A percentile compares a stretch with the other conserved stretches of the same genome.
phyloP scores from a whole-genome alignment of 2,113 vertebrate species.

The Sminthopsis crassicaudata region DNA sequence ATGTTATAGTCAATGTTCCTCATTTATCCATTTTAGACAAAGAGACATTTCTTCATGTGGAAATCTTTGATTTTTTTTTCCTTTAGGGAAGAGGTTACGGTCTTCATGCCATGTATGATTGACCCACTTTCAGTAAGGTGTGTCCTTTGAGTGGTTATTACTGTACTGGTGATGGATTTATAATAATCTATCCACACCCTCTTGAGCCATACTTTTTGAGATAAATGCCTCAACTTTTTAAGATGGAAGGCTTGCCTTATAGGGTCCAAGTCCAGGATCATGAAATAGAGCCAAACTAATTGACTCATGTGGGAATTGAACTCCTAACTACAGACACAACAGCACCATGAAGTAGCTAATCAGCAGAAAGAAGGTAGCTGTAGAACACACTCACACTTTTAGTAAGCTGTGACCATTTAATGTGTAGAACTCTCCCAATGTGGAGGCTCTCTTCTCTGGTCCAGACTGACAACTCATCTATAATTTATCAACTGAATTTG shows the following conservation, averaged over 20 bases:
- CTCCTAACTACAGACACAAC: neutral
- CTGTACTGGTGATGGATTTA: neutral
- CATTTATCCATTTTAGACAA: conserved; percentile 24
- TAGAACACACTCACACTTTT: neutral
- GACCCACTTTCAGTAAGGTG: neutral
- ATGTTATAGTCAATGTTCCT: conserved; percentile 6
- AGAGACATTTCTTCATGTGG: conserved; percentile 31
- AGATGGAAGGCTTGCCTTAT: neutral
- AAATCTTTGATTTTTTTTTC: neutral
- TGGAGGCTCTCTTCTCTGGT: neutral
- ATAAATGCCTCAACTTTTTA: neutral
- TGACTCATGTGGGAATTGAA: conserved; percentile 2
- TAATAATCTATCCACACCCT: neutral
- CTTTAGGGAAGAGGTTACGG: neutral
- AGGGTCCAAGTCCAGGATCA: neutral
- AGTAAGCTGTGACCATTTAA: neutral
- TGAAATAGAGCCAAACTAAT: conserved; percentile 13
- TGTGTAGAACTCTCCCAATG: neutral
- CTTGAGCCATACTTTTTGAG: conserved; percentile 11
- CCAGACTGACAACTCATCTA: neutral
- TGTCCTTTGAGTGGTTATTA: neutral
- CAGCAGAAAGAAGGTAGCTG: conserved; percentile 9
- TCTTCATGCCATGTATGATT: neutral
- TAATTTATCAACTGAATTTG: neutral
- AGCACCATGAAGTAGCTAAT: neutral